phyloP scores from a whole-genome alignment of 53 echinoderm and acorn worm genomes.

The Stichopus horrens region DNA sequence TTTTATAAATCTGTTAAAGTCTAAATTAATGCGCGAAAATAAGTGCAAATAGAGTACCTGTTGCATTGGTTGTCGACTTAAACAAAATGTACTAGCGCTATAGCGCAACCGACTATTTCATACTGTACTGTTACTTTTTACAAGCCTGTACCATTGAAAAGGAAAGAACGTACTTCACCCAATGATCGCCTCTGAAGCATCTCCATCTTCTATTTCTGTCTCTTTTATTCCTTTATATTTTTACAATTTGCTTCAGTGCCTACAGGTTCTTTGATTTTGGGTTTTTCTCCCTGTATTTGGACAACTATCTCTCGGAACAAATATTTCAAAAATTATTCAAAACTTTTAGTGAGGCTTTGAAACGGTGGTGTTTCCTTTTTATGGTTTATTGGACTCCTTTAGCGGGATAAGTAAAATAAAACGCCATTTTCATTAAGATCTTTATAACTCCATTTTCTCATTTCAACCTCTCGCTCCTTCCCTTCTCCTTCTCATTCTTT shows the following conservation, averaged over 20 bases:
- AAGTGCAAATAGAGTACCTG: too few relatives aligned
- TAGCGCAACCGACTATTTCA: too few relatives aligned
- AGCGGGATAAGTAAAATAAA: slow-evolving; percentile 7
- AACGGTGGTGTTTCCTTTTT: background rate
- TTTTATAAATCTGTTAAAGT: too few relatives aligned
- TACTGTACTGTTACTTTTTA: too few relatives aligned
- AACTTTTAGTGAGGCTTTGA: slow-evolving; percentile 18
- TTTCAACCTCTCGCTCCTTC: background rate
- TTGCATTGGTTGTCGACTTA: too few relatives aligned
- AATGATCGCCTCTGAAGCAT: background rate
- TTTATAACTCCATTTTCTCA: background rate
- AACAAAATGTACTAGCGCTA: too few relatives aligned
- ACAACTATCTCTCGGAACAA: background rate
- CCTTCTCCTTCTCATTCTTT: background rate
- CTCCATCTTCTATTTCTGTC: background rate
- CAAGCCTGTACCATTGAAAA: background rate
- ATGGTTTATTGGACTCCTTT: background rate
- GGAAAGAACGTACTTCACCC: background rate
- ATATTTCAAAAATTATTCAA: slow-evolving; percentile 1
- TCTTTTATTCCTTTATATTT: too few relatives aligned
- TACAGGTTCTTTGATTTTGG: background rate
- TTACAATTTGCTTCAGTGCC: background rate
- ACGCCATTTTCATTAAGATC: background rate
- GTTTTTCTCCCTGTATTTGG: background rate
- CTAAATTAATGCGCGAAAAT: too few relatives aligned